Conservation (phyloP, 2,888 invertebrate species). For the Leptopilina drosophilae region DNA sequence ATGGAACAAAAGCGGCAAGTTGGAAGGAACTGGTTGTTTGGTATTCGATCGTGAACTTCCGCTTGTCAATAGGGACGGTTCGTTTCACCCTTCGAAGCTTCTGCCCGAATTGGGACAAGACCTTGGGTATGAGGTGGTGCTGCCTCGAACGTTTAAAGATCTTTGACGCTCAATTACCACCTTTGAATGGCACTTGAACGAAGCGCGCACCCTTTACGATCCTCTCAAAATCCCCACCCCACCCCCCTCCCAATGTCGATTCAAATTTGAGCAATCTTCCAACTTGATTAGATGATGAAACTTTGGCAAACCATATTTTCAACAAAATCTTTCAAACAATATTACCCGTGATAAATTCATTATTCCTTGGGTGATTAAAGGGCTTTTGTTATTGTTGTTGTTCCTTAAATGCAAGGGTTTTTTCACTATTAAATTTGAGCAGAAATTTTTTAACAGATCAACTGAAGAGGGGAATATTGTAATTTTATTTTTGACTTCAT, state of each 20-base stretch:
- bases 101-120: conserved; percentile 44
- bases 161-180: conserved; percentile 68
- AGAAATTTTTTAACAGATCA: too few relatives aligned
- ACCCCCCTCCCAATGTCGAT: conserved; percentile 20
- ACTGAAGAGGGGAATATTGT: too few relatives aligned
- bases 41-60: conserved; percentile 44
- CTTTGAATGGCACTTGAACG: conserved; percentile 60
- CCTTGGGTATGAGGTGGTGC: conserved; percentile 45
- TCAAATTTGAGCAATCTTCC: conserved; percentile 60
- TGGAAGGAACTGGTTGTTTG: conserved; percentile 42
- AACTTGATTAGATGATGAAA: conserved; percentile 59
- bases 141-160: conserved; percentile 64
- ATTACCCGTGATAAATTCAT: conserved; percentile 47
- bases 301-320: conserved; percentile 53
- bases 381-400: background rate
- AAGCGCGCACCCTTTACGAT: conserved; percentile 43
- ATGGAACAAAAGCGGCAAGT: conserved; percentile 26
- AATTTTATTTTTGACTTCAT: too few relatives aligned
- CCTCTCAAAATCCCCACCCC: too few relatives aligned
- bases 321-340: conserved; percentile 25
- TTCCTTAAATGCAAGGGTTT: background rate
- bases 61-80: conserved; percentile 57
- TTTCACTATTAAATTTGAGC: too few relatives aligned
- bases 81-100: conserved; percentile 43
- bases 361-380: conserved; percentile 42